Evolutionary conservation across 1,140 invertebrate genomes (phyloP), one percentile per base, ranked within the genome.

Genomic region (Whitmania pigra): DNA sequence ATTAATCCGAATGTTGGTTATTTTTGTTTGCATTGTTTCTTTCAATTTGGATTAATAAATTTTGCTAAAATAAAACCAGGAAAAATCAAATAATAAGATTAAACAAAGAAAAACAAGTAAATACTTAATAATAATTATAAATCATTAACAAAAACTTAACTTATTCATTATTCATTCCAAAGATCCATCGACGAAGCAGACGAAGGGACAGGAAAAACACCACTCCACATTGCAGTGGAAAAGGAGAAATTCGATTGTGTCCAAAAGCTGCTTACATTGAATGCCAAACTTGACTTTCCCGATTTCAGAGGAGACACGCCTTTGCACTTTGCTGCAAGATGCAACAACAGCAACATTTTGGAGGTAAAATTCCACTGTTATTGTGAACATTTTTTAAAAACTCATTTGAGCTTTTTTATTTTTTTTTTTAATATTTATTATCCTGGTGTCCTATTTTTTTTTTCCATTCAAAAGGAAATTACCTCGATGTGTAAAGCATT

Each of bases 401-500:
- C 22, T 63, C 22, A 13, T n/a, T 63, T 1, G 20, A 15, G 29
- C 22, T 18, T 63, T 13, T 6, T 60, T 6, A n/a, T n/a, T 2
- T 5, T 57, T 57, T n/a, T 25, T 57, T 3, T 9, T 4, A 63
- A 31, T 25, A 7, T 15, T 7, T 18, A 25, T 31, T 13, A 25
- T 63, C 9, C 57, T 25, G 20, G 11, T 63, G 2, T 31, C 29
- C 57, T 25, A 63, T 31, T 63, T n/a, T n/a, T n/a, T n/a, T n/a
- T n/a, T 31, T 31, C 29, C 11, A 25, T 13, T 13, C 20, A 20
- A 22, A 6, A 63, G 57, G 22, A 31, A 31, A n/a, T 31, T 63
- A 18, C 11, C 57, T 22, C 22, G 93, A 77, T 85, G 86, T 73
- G 85, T 87, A 72, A 94, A 40, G 87, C 88, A 75, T 92, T 20